Base-by-base conservation (phyloP, 2,888 invertebrate genomes). In the Spisula solida region DNA sequence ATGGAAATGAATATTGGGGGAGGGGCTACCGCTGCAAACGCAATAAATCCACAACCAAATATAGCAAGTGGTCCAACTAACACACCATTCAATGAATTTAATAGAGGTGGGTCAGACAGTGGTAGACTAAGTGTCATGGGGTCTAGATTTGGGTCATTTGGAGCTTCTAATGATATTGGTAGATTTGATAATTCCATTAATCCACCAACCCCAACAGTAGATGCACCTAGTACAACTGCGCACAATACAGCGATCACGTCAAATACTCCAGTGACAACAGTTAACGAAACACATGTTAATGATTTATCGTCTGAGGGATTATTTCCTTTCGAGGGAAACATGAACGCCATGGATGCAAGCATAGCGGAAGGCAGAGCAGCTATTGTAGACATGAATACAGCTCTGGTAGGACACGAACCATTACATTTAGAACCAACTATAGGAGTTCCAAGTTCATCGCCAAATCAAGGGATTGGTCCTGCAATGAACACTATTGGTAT, bases 311-410 rank as follows among this genome's bases (percentile, higher is more conserved):
- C 91, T n/a, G 88, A 84, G 25, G 91, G 91, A 18, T 81, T 91
- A 79, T 91, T 78, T 51, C 91, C 91, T 6, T 91, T 91, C 47
- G 91, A 91, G 82, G 91, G 89, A 16, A 89, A 86, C 47, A 66
- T 85, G 1, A 55, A 55, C 5, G 91, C 89, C 10, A 87, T 81
- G 55, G 89, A 89, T 79, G 89, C 89, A 10, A 82, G 82, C 0
- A 41, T 91, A 0, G 4, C 66, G 2, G 83, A 88, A 60, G 87
- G 89, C 0, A 47, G 4, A 31, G 25, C 82, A 18, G 78, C 79
- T 14, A 88, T 89, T 48, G 25, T 81, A 16, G 88, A 91, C 41
- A 85, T 91, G 86, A 89, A 85, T 55, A 86, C 56, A 79, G 89
- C 85, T 0, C 85, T 91, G 6, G 47, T 81, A 18, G 85, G 85